Evolutionary conservation across 2,797 vertebrate species (phyloP).

Genomic region (Anas flavirostris): DNA sequence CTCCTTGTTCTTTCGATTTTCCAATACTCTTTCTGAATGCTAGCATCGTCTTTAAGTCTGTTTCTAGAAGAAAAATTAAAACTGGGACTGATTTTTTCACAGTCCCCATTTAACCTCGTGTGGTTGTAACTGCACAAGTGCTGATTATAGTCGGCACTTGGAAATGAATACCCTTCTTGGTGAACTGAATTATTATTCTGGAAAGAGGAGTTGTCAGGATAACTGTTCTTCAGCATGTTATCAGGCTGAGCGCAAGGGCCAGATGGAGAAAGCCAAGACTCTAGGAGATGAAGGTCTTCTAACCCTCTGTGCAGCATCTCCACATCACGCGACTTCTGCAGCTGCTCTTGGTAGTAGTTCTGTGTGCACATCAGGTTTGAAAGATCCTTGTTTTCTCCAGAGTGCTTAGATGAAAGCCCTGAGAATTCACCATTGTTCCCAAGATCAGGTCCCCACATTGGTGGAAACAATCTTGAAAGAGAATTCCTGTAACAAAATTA

Average conservation of each 20-base stretch:
- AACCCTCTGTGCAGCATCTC: slow-evolving; percentile 58
- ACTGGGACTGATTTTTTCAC: neutral
- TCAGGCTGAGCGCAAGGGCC: neutral
- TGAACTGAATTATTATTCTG: neutral
- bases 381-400: slow-evolving; percentile 17
- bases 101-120: neutral
- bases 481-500: slow-evolving; percentile 67
- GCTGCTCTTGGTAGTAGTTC: neutral
- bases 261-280: slow-evolving; percentile 54
- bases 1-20: slow-evolving; percentile 25
- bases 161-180: neutral
- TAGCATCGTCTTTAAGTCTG: neutral
- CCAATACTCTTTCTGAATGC: slow-evolving; percentile 17
- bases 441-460: slow-evolving; percentile 55
- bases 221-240: neutral
- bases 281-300: slow-evolving; percentile 59
- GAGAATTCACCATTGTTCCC: slow-evolving; percentile 6
- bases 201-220: neutral
- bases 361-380: neutral
- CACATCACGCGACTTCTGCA: slow-evolving; percentile 19
- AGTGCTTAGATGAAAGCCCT: slow-evolving; percentile 17
- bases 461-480: slow-evolving; percentile 70
- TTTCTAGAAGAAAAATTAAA: slow-evolving; percentile 9
- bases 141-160: neutral
- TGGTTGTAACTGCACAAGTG: neutral